phyloP scores from a whole-genome alignment of 2,797 vertebrate genomes.

The Notoglanidium macrostoma region DNA sequence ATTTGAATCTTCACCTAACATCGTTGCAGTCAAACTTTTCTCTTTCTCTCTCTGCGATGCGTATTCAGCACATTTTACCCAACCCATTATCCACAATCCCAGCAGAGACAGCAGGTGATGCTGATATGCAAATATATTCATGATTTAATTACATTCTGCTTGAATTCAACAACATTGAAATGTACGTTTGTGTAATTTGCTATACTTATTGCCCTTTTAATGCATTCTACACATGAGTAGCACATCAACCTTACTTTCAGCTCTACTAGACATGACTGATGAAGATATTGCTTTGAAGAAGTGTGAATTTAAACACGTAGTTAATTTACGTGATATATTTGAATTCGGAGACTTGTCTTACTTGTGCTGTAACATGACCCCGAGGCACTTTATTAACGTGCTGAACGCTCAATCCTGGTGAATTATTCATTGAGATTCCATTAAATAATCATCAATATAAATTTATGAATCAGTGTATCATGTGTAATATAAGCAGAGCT shows the following conservation, averaged over 20 bases:
- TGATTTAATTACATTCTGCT: background rate
- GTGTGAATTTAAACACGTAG: background rate
- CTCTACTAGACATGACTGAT: background rate
- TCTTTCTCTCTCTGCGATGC: background rate
- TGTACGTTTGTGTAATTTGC: background rate
- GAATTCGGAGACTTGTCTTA: background rate
- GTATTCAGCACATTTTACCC: background rate
- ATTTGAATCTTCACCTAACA: background rate
- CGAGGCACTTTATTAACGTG: conserved; percentile 3
- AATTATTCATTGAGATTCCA: conserved; percentile 37
- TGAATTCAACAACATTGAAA: conserved; percentile 2
- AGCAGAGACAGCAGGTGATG: background rate
- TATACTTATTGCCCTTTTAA: background rate
- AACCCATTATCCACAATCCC: background rate
- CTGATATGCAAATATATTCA: conserved; percentile 14
- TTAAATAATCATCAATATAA: conserved; percentile 39
- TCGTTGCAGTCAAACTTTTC: background rate
- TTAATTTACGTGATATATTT: conserved; percentile 12
- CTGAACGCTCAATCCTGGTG: conserved; percentile 17
- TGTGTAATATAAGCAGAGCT: background rate
- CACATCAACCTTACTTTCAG: background rate
- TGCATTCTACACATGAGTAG: background rate
- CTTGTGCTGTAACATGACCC: background rate
- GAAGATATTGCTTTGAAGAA: background rate
- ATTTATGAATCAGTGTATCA: conserved; percentile 24